These are phyloP conservation scores for Scomberomorus guttatus DNA, from an alignment of 2,797 vertebrate genomes.

Conservation along the genomic window DNA sequence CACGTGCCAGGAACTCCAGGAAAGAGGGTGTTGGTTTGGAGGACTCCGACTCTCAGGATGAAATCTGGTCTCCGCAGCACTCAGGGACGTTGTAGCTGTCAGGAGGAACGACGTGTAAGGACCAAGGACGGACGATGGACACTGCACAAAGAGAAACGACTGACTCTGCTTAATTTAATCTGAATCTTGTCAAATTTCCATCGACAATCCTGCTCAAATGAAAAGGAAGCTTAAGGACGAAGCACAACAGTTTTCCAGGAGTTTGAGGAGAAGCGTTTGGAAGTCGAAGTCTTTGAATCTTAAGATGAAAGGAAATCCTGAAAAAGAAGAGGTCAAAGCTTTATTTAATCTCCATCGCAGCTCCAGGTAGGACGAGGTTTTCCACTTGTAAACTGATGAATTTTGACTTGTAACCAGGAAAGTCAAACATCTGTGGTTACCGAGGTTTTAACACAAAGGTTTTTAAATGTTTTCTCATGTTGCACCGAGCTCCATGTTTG, in stretches of 20 bases:
- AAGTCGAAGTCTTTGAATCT: background rate
- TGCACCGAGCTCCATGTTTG: background rate
- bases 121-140: background rate
- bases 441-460: background rate
- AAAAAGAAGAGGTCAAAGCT: slow-evolving; percentile 5
- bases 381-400: slow-evolving; percentile 7
- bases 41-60: slow-evolving; percentile 75
- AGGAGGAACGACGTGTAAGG: background rate
- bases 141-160: slow-evolving; percentile 2
- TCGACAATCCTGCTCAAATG: slow-evolving; percentile 13
- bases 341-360: slow-evolving; percentile 6
- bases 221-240: background rate
- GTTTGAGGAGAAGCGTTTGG: background rate
- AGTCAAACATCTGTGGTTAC: background rate
- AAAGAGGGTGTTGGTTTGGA: slow-evolving; percentile 33
- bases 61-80: slow-evolving; percentile 51
- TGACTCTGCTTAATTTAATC: slow-evolving; percentile 9
- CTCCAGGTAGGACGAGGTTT: slow-evolving; percentile 24
- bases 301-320: background rate
- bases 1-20: background rate
- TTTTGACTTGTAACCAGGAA: no score
- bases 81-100: slow-evolving; percentile 3
- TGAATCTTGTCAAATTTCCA: background rate
- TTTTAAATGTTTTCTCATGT: background rate
- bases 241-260: background rate